These are phyloP conservation scores for Archips crataeganus DNA, from an alignment of 2,888 invertebrate species.

Conservation along the genomic window DNA sequence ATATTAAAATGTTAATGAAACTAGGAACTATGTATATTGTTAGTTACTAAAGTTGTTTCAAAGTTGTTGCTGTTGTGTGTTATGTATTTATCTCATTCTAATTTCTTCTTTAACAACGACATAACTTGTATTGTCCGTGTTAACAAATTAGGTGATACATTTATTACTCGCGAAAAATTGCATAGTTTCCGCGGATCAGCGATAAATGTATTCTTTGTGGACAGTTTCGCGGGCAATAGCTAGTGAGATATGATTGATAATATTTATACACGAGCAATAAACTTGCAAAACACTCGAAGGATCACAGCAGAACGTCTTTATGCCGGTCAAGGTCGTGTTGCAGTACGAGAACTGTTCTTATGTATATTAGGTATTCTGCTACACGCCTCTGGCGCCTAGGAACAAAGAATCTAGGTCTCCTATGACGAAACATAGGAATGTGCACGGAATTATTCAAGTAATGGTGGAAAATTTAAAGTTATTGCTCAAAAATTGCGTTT, in stretches of 20 bases:
- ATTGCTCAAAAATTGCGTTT: constrained; percentile 6
- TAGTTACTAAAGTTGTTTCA: no score
- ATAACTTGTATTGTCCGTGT: no score
- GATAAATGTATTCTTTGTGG: no score
- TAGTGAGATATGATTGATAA: background rate
- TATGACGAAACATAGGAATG: constrained; percentile 53
- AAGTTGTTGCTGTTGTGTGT: no score
- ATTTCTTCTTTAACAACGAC: no score
- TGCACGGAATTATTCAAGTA: constrained; percentile 34
- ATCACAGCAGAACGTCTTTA: constrained; percentile 10
- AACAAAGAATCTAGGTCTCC: constrained; percentile 64
- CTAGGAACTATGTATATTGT: no score
- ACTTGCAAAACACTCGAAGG: constrained; percentile 22
- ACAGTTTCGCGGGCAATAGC: no score
- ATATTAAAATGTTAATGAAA: no score
- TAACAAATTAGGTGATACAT: no score
- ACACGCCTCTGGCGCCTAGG: constrained; percentile 58
- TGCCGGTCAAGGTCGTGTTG: constrained; percentile 73
- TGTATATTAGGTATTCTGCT: constrained; percentile 67
- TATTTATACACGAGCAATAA: constrained; percentile 1
- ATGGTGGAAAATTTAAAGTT: background rate
- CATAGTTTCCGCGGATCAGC: no score
- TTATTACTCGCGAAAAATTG: no score
- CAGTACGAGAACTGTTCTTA: constrained; percentile 66
- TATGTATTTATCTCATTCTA: no score